phyloP scores from a whole-genome alignment of 2,113 vertebrate species.

The Coregonus clupeaformis region DNA sequence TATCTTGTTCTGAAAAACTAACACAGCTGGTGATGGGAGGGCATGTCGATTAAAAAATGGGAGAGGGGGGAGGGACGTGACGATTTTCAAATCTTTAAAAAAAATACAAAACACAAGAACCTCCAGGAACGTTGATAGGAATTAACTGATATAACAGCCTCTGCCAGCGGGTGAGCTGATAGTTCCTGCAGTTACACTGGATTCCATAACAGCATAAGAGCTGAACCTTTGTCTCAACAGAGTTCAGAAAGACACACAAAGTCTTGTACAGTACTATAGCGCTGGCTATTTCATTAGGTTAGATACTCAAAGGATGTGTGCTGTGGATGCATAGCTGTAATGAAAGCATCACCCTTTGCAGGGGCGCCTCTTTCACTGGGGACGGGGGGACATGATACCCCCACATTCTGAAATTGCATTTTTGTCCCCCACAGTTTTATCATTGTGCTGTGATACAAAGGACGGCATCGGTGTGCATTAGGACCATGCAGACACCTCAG shows the following conservation, averaged over 20 bases:
- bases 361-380: no score
- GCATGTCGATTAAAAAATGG: slow-evolving; percentile 20
- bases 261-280: not conserved
- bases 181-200: not conserved
- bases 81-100: slow-evolving; percentile 24
- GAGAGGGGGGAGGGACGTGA: not conserved
- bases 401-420: no score
- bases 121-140: slow-evolving; percentile 2
- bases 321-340: not conserved
- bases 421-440: no score
- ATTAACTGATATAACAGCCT: slow-evolving; percentile 17
- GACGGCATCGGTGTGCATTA: not conserved
- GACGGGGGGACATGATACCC: not conserved
- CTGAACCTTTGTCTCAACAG: no score
- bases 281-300: not conserved
- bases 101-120: not conserved
- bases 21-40: slow-evolving; percentile 42
- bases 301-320: not conserved
- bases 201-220: not conserved
- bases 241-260: no score
- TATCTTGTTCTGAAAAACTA: slow-evolving; percentile 48
- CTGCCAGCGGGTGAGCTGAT: not conserved
- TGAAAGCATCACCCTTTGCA: not conserved
- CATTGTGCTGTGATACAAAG: no score
- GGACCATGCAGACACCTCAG: not conserved